phyloP scores from a whole-genome alignment of 2,113 vertebrate species.

The Gambusia affinis region DNA sequence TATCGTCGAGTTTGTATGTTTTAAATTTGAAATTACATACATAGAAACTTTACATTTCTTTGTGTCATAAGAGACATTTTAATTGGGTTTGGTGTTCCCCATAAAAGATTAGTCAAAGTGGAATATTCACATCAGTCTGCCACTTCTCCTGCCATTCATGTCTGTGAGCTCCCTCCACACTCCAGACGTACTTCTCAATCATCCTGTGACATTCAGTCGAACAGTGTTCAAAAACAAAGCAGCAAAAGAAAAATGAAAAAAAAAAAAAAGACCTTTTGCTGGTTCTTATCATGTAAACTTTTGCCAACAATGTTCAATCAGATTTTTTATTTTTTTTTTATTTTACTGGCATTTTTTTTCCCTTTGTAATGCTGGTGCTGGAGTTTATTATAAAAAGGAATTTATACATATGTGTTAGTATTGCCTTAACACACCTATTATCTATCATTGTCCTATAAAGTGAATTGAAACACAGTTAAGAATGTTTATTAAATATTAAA shows the following conservation, averaged over 20 bases:
- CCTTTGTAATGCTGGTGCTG: background rate
- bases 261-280: conserved; percentile 5
- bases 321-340: background rate
- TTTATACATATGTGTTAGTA: background rate
- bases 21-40: conserved; percentile 35
- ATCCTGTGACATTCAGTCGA: conserved; percentile 57
- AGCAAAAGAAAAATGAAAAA: conserved; percentile 1
- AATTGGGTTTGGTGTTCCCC: conserved; percentile 54
- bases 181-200: conserved; percentile 71
- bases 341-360: background rate
- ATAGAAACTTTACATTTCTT: conserved; percentile 27
- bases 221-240: conserved; percentile 42
- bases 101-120: conserved; percentile 57
- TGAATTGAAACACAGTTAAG: too few species aligned
- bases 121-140: conserved; percentile 64
- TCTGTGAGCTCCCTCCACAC: conserved; percentile 57
- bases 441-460: background rate
- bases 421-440: background rate
- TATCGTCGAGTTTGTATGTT: conserved; percentile 5
- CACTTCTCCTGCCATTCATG: conserved; percentile 58
- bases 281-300: conserved; percentile 23
- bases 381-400: background rate
- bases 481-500: background rate
- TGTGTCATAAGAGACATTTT: conserved; percentile 49
- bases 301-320: conserved; percentile 21